These are phyloP conservation scores for Neolamprologus toae DNA, from an alignment of 2,113 vertebrate genomes.

Conservation along the genomic window DNA sequence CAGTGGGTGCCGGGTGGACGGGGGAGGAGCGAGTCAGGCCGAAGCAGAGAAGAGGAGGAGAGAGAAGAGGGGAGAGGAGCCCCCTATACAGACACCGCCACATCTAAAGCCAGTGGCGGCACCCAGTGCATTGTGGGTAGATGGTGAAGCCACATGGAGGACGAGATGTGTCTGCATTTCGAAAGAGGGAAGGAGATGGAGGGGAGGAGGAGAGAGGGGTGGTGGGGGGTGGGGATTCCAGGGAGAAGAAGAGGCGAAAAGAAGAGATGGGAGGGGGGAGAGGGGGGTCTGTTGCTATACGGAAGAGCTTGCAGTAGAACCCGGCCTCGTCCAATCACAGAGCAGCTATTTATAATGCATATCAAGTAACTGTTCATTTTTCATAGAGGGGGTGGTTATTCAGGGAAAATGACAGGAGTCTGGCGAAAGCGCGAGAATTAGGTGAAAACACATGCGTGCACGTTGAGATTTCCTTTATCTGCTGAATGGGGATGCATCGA, in stretches of 20 bases:
- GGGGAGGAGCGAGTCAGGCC: constrained; percentile 38
- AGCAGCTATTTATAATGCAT: constrained; percentile 69
- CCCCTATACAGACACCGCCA: constrained; percentile 16
- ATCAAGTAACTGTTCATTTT: constrained; percentile 65
- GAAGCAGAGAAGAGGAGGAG: constrained; percentile 34
- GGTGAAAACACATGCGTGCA: background rate
- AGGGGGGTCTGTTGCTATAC: constrained; percentile 73
- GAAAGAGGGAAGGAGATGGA: constrained; percentile 7
- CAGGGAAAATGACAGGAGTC: constrained; percentile 27
- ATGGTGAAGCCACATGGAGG: constrained; percentile 49
- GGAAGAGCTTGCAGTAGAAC: constrained; percentile 67
- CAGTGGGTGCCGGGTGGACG: constrained; percentile 40
- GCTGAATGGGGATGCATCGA: background rate
- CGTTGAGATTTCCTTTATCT: constrained; percentile 16
- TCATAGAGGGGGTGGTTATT: constrained; percentile 41
- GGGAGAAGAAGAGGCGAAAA: constrained; percentile 25
- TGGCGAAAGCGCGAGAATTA: background rate
- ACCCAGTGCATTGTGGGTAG: constrained; percentile 61
- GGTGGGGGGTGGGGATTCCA: constrained; percentile 30
- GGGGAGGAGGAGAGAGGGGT: background rate
- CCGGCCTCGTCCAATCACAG: constrained; percentile 60
- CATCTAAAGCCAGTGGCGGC: constrained; percentile 40
- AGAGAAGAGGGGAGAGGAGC: background rate
- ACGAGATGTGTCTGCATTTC: constrained; percentile 26
- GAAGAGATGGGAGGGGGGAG: constrained; percentile 25